Conservation (phyloP, 2,888 invertebrate species). For the Cryptus viduatorius region DNA sequence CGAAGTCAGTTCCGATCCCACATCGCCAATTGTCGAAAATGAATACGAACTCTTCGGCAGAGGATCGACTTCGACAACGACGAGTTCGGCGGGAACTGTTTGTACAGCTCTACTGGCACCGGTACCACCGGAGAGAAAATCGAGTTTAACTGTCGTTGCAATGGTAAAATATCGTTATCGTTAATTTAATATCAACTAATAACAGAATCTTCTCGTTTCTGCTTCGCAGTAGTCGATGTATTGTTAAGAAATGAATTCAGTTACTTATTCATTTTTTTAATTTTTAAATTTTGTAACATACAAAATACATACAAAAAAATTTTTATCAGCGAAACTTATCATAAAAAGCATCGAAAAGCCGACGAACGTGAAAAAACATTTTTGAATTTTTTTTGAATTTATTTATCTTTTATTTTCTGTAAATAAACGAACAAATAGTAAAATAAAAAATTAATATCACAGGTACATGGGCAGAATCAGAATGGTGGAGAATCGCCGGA, state of each 20-base stretch:
- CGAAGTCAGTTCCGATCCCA: slow-evolving; percentile 88
- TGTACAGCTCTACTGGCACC: slow-evolving; percentile 94
- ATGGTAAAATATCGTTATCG: slow-evolving; percentile 76
- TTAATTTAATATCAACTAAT: neutral
- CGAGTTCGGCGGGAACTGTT: slow-evolving; percentile 95
- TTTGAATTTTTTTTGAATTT: too few species aligned
- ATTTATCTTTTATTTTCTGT: too few species aligned
- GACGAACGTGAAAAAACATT: too few species aligned
- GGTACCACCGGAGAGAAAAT: slow-evolving; percentile 93
- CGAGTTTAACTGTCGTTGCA: slow-evolving; percentile 86
- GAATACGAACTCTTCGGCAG: slow-evolving; percentile 97
- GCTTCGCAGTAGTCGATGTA: too few species aligned
- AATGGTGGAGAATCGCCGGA: slow-evolving; percentile 92
- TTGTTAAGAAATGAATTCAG: too few species aligned
- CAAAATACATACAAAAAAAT: too few species aligned
- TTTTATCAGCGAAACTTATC: too few species aligned
- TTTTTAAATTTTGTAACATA: too few species aligned
- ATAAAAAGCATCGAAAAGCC: too few species aligned
- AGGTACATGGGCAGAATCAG: slow-evolving; percentile 84
- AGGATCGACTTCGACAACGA: slow-evolving; percentile 95
- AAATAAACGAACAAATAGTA: too few species aligned
- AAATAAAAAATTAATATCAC: neutral
- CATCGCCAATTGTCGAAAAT: slow-evolving; percentile 91
- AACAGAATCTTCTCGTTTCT: too few species aligned
- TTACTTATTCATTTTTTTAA: too few species aligned